phyloP scores from a whole-genome alignment of 2,113 vertebrate species.

The Silurus asotus region DNA sequence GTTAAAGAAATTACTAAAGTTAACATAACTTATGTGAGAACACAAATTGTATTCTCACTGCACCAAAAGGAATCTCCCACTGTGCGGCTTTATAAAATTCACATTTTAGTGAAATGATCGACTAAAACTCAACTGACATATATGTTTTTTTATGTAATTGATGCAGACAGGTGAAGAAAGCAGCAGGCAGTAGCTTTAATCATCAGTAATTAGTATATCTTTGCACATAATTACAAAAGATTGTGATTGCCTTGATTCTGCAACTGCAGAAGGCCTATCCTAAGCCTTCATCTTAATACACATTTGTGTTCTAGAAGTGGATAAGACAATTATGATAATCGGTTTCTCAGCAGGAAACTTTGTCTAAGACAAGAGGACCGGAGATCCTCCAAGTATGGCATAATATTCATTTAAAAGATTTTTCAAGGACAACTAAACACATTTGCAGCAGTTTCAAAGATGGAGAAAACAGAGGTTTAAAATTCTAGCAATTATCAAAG shows the following conservation, averaged over 20 bases:
- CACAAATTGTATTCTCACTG: constrained; percentile 73
- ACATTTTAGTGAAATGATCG: constrained; percentile 84
- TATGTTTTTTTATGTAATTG: constrained; percentile 89
- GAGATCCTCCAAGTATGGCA: constrained; percentile 64
- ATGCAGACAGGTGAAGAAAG: constrained; percentile 82
- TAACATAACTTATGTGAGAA: constrained; percentile 44
- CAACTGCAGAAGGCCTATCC: constrained; percentile 83
- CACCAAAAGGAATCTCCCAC: constrained; percentile 84
- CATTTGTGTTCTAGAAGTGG: constrained; percentile 91
- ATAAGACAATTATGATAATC: constrained; percentile 93
- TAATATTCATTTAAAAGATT: constrained; percentile 74
- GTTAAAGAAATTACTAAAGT: constrained; percentile 46
- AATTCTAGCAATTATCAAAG: constrained; percentile 34
- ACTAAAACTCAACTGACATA: constrained; percentile 86
- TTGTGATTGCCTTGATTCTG: constrained; percentile 97
- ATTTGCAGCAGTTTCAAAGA: constrained; percentile 75
- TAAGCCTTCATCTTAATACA: constrained; percentile 85
- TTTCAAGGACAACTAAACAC: constrained; percentile 81
- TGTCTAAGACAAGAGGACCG: constrained; percentile 67
- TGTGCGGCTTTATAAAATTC: constrained; percentile 78
- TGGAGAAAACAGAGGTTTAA: constrained; percentile 41
- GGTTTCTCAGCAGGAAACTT: constrained; percentile 88
- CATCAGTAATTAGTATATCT: constrained; percentile 96
- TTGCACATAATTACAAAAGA: constrained; percentile 94
- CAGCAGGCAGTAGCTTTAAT: constrained; percentile 90